A percentile compares a stretch with the other conserved stretches of the same genome.
phyloP scores from a whole-genome alignment of 2,797 vertebrate genomes.

The Platyrinchus mystaceus region DNA sequence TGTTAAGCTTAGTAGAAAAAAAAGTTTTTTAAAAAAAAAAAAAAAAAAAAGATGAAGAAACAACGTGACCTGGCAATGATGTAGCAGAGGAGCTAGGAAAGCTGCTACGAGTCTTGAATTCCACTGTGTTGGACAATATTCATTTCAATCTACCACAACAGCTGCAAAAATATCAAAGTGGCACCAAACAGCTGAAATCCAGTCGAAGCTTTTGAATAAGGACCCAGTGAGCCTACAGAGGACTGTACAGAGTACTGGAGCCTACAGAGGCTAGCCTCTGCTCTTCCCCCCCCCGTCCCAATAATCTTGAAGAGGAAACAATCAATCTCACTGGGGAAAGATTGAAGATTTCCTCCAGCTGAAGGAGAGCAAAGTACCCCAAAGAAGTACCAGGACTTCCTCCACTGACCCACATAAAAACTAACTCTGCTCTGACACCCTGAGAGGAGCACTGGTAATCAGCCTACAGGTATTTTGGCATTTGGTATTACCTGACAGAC shows the following conservation, averaged over 20 bases:
- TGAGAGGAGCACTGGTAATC: background rate
- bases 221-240: background rate
- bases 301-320: background rate
- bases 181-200: background rate
- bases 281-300: background rate
- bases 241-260: background rate
- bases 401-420: background rate
- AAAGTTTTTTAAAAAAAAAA: background rate
- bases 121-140: background rate
- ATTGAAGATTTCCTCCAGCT: background rate
- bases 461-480: background rate
- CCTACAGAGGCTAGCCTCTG: background rate
- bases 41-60: background rate
- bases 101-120: background rate
- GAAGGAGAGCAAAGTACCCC: background rate
- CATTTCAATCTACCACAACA: background rate
- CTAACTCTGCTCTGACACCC: background rate
- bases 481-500: background rate
- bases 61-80: background rate
- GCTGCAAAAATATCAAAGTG: background rate
- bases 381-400: background rate
- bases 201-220: background rate
- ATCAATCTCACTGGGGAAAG: accelerated
- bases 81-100: background rate
- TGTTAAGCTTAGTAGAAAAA: background rate